Conservation (phyloP, 2,113 vertebrate genomes). For the Takifugu flavidus region DNA sequence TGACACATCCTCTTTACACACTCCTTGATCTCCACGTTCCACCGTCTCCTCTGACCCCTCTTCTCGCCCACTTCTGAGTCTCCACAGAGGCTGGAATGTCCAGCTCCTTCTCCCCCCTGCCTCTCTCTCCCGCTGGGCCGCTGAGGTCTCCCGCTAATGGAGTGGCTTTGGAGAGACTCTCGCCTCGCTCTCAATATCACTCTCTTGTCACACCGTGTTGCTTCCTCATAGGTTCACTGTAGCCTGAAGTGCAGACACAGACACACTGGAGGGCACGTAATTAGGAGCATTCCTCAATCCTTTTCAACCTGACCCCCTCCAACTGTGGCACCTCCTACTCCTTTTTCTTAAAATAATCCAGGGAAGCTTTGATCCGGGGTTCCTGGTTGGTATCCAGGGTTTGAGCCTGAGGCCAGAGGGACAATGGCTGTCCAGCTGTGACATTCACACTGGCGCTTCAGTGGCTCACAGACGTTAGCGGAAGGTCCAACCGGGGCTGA, state of each 20-base stretch:
- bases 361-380: conserved; percentile 79
- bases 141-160: conserved; percentile 49
- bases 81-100: conserved; percentile 49
- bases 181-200: conserved; percentile 69
- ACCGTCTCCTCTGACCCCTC: conserved; percentile 44
- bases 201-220: conserved; percentile 67
- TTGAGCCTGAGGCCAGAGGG: conserved; percentile 52
- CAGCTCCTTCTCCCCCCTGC: conserved; percentile 23
- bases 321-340: conserved; percentile 55
- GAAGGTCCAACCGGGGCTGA: conserved; percentile 41
- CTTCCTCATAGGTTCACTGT: conserved; percentile 69
- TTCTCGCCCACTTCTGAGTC: conserved; percentile 54
- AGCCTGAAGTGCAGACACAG: conserved; percentile 66
- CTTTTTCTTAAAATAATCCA: conserved; percentile 71
- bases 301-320: conserved; percentile 67
- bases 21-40: conserved; percentile 60
- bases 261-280: conserved; percentile 71
- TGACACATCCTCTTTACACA: conserved; percentile 65
- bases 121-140: conserved; percentile 28
- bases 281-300: conserved; percentile 81
- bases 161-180: conserved; percentile 53
- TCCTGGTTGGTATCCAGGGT: conserved; percentile 57
- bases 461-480: conserved; percentile 52
- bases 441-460: conserved; percentile 64
- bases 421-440: conserved; percentile 77